A percentile compares a stretch with the other conserved stretches of the same genome.
phyloP scores from a whole-genome alignment of 2,888 invertebrate species.

The Chironomus tentans region DNA sequence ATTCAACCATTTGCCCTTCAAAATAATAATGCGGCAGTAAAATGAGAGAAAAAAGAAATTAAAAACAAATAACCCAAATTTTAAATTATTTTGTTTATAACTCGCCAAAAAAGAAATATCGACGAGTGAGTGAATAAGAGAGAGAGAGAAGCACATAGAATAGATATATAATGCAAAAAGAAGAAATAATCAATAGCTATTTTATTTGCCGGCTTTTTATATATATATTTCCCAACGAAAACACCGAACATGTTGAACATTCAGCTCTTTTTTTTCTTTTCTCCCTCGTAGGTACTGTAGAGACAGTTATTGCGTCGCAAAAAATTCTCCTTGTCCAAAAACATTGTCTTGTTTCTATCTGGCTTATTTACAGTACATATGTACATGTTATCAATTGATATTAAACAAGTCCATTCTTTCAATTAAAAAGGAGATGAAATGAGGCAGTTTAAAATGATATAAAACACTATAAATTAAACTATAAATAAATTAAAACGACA shows the following conservation, averaged over 20 bases:
- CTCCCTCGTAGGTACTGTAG: not conserved
- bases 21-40: not conserved
- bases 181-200: slow-evolving; percentile 12
- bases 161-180: not conserved
- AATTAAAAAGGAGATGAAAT: not conserved
- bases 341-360: not conserved
- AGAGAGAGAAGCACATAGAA: no score
- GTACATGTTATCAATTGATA: slow-evolving; percentile 3
- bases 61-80: not conserved
- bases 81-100: no score
- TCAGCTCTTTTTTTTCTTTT: not conserved
- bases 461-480: slow-evolving; percentile 11
- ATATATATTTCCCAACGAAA: not conserved
- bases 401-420: slow-evolving; percentile 7
- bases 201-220: slow-evolving; percentile 16
- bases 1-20: not conserved
- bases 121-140: no score
- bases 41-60: not conserved
- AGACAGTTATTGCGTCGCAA: not conserved
- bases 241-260: slow-evolving; percentile 9
- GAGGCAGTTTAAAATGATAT: not conserved
- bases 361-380: not conserved
- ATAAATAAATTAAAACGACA: slow-evolving; percentile 11
- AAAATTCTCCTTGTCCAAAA: not conserved
- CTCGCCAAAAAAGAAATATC: not conserved